Percentiles rank a stretch among this genome's conserved stretches.
Conservation (phyloP, 1,140 invertebrate genomes). For the Atopsyche davidsoni region DNA sequence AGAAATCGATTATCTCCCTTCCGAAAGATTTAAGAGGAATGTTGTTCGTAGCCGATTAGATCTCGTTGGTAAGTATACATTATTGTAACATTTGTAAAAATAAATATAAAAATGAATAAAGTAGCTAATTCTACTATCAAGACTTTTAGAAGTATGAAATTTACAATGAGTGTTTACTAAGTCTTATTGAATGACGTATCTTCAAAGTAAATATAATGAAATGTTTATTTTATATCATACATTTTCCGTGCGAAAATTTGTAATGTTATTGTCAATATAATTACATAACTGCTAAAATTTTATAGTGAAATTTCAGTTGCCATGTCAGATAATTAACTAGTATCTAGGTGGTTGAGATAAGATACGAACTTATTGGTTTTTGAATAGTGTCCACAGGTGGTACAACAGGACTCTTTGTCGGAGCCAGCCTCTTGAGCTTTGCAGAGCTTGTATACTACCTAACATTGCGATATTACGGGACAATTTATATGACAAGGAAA, state of each 20-base stretch:
- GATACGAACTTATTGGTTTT: conserved; percentile 13
- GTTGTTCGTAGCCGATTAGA: conserved; percentile 55
- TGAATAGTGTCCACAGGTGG: conserved; percentile 61
- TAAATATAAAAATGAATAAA: too few species aligned
- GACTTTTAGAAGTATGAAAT: too few species aligned
- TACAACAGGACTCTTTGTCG: conserved; percentile 55
- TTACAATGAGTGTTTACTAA: too few species aligned
- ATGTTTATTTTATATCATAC: too few species aligned
- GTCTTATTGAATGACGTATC: too few species aligned
- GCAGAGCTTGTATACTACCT: conserved; percentile 55
- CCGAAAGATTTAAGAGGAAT: conserved; percentile 56
- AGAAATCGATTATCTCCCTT: conserved; percentile 49
- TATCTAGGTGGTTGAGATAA: not conserved
- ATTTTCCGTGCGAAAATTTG: too few species aligned
- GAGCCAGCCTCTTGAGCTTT: conserved; percentile 57
- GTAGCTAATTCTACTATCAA: too few species aligned
- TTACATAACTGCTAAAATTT: conserved; percentile 7
- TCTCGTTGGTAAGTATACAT: conserved; percentile 49
- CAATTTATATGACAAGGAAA: conserved; percentile 21
- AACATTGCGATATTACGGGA: conserved; percentile 40
- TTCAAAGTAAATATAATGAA: too few species aligned
- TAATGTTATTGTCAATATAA: too few species aligned
- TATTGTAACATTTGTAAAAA: not conserved
- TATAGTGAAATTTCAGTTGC: not conserved
- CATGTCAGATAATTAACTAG: conserved; percentile 4